A percentile compares a stretch with the other conserved stretches of the same genome.
Evolutionary conservation across 2,797 vertebrate species (phyloP).

Genomic region (Cygnus olor): DNA sequence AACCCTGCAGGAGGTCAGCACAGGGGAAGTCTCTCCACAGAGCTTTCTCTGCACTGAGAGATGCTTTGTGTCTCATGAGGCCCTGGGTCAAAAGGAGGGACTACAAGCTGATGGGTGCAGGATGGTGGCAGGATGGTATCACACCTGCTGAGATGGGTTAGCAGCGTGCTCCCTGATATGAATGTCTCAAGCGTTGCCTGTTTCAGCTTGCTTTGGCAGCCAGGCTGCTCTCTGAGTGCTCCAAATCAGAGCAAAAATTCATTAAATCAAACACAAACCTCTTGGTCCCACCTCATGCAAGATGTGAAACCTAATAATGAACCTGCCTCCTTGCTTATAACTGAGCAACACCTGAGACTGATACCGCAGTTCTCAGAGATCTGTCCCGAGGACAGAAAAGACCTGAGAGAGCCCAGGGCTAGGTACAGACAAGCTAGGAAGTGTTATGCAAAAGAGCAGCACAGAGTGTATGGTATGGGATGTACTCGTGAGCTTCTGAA

Average conservation of each 20-base stretch:
- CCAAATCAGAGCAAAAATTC: neutral
- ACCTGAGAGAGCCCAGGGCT: neutral
- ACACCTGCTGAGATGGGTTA: neutral
- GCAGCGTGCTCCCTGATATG: neutral
- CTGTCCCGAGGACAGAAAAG: neutral
- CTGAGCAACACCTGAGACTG: neutral
- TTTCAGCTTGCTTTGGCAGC: neutral
- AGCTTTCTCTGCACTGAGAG: neutral
- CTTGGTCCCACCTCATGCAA: neutral
- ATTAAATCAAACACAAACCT: neutral
- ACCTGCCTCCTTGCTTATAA: neutral
- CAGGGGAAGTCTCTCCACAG: neutral
- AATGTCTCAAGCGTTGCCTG: neutral
- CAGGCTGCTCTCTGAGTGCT: neutral
- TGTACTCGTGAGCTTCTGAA: neutral
- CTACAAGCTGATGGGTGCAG: neutral
- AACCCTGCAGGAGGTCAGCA: neutral
- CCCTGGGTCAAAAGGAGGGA: neutral
- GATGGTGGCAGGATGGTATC: neutral
- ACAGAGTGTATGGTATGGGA: neutral
- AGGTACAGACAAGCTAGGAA: conserved; percentile 8
- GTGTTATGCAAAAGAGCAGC: neutral
- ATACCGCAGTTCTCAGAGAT: conserved; percentile 20
- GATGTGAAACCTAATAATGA: conserved; percentile 17
- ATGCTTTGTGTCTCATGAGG: neutral